Conservation (phyloP, 2,888 invertebrate genomes). For the Panzeria rudis region DNA sequence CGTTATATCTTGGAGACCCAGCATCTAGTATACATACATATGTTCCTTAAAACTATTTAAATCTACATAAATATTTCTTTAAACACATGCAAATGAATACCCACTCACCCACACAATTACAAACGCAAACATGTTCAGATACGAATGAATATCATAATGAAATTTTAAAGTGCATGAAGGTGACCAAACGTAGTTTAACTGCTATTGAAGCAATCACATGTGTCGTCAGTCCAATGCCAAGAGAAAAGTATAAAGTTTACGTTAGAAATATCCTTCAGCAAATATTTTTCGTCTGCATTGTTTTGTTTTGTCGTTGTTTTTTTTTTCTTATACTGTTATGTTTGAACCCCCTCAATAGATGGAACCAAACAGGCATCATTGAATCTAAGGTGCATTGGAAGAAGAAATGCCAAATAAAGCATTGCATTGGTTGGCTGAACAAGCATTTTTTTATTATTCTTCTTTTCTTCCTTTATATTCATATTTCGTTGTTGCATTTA, state of each 20-base stretch:
- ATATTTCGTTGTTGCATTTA: conserved; percentile 50
- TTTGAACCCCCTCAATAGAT: background rate
- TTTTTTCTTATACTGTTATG: background rate
- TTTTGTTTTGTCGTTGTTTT: conserved; percentile 33
- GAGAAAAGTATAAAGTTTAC: conserved; percentile 50
- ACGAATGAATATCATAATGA: conserved; percentile 43
- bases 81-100: conserved; percentile 3
- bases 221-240: conserved; percentile 59
- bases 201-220: conserved; percentile 62
- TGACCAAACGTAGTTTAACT: conserved; percentile 76
- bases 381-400: conserved; percentile 50
- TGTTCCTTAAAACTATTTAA: conserved; percentile 6
- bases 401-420: conserved; percentile 66
- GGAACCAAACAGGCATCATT: conserved; percentile 32
- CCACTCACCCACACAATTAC: background rate
- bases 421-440: conserved; percentile 66
- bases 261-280: conserved; percentile 64
- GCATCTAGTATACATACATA: too few species aligned
- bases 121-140: conserved; percentile 40
- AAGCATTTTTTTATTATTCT: conserved; percentile 20
- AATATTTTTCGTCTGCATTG: conserved; percentile 66
- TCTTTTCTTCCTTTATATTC: conserved; percentile 33
- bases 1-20: too few species aligned
- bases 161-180: conserved; percentile 75
- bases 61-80: background rate